Percentiles rank a stretch among this genome's conserved stretches.
Conservation (phyloP, 2,797 vertebrate genomes). For the Dryobates pubescens region DNA sequence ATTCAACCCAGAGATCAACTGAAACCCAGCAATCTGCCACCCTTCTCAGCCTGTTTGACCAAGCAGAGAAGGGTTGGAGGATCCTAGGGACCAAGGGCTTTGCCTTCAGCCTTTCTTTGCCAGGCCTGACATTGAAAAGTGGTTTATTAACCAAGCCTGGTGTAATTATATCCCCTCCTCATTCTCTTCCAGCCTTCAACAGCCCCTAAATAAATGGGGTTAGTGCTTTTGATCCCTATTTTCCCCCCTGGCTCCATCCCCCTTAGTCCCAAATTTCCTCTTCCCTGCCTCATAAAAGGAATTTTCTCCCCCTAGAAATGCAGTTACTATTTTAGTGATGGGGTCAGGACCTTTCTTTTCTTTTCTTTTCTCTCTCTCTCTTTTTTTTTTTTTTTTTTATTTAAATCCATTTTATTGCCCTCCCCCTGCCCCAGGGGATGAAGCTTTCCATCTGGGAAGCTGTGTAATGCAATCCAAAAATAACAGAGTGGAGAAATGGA, state of each 20-base stretch:
- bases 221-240: background rate
- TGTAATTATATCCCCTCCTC: background rate
- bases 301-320: slow-evolving; percentile 33
- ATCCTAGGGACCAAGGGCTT: fast-evolving
- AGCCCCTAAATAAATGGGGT: background rate
- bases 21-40: background rate
- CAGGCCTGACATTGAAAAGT: fast-evolving
- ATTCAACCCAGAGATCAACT: background rate
- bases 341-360: slow-evolving; percentile 70
- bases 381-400: background rate
- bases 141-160: background rate
- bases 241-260: background rate
- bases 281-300: slow-evolving; percentile 29
- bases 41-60: background rate
- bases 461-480: slow-evolving; percentile 75
- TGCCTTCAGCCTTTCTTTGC: background rate
- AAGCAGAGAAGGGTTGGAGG: background rate
- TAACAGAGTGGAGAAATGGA: slow-evolving; percentile 46
- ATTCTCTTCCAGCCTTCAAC: background rate
- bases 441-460: slow-evolving; percentile 59
- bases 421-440: background rate
- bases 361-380: background rate
- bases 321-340: slow-evolving; percentile 51
- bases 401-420: slow-evolving; percentile 38
- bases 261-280: background rate